phyloP scores from a whole-genome alignment of 2,888 invertebrate species.

The Myopa tessellatipennis region DNA sequence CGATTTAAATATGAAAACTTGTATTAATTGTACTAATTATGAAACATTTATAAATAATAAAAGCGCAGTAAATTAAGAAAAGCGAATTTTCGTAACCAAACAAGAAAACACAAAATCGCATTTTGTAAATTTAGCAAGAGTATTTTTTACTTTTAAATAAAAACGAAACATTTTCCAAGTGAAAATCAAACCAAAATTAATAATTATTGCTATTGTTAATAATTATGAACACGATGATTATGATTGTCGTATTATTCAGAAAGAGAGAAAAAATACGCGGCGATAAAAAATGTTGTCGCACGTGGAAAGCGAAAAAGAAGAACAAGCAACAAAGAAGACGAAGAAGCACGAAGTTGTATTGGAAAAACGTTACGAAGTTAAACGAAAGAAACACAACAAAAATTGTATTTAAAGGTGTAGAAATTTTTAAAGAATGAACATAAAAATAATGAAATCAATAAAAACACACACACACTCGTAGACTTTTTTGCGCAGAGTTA shows the following conservation, averaged over 20 bases:
- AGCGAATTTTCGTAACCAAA: background rate
- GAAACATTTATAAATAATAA: slow-evolving; percentile 6
- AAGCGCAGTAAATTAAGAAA: background rate
- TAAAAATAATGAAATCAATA: no score
- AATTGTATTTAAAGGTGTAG: slow-evolving; percentile 27
- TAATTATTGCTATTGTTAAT: no score
- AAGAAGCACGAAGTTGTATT: background rate
- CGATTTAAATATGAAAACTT: no score
- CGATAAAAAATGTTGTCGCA: background rate
- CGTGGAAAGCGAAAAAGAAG: background rate
- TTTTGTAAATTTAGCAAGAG: slow-evolving; percentile 25
- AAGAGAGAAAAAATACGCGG: background rate
- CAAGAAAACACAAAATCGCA: background rate
- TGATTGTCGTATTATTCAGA: no score
- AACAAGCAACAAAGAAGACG: background rate
- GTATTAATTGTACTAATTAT: slow-evolving; percentile 1
- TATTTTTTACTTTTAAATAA: no score
- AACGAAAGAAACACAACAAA: background rate
- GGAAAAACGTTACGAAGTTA: background rate
- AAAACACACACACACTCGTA: slow-evolving; percentile 8
- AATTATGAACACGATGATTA: no score
- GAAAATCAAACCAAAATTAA: no score
- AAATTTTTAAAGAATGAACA: slow-evolving; percentile 21
- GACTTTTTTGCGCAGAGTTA: slow-evolving; percentile 32
- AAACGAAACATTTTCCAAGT: no score